Percentiles rank a stretch among this genome's conserved stretches.
These are phyloP conservation scores for Neosilurus mollespiculum DNA, from an alignment of 2,797 vertebrate species.

Conservation along the genomic window DNA sequence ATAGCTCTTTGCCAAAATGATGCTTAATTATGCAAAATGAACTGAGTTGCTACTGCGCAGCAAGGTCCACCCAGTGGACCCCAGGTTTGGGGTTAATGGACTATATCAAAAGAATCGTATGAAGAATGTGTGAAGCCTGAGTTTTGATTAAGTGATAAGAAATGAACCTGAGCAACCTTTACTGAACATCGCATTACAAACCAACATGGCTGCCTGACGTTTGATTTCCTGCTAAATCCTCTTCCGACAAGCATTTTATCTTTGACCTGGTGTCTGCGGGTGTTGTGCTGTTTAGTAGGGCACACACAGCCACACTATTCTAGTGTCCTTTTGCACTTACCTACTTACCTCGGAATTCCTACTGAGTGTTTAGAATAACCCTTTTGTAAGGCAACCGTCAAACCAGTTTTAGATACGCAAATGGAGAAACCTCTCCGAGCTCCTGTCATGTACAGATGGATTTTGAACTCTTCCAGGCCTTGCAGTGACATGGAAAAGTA, in stretches of 20 bases:
- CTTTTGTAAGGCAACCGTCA: not conserved
- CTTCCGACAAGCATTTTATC: slow-evolving; percentile 41
- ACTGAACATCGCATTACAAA: slow-evolving; percentile 53
- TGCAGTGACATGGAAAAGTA: slow-evolving; percentile 56
- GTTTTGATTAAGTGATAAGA: not conserved
- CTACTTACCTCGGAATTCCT: slow-evolving; percentile 9
- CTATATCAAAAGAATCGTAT: not conserved
- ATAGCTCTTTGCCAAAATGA: no score
- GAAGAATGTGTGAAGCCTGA: not conserved
- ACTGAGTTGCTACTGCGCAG: not conserved
- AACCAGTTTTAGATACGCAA: not conserved
- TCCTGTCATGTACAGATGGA: slow-evolving; percentile 52
- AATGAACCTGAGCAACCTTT: not conserved
- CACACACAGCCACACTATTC: slow-evolving; percentile 9
- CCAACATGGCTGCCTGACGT: slow-evolving; percentile 28
- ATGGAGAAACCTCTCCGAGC: slow-evolving; percentile 16
- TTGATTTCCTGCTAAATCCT: slow-evolving; percentile 38
- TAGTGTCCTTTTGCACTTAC: slow-evolving; percentile 22
- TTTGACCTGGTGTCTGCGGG: slow-evolving; percentile 44
- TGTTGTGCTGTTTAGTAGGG: slow-evolving; percentile 37
- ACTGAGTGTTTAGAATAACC: not conserved
- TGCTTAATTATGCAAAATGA: no score
- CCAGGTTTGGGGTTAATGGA: not conserved
- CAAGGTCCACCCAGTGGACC: not conserved
- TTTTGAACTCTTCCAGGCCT: slow-evolving; percentile 42